Conservation (phyloP, 2,113 vertebrate species). For the Gorsachius goisagi region DNA sequence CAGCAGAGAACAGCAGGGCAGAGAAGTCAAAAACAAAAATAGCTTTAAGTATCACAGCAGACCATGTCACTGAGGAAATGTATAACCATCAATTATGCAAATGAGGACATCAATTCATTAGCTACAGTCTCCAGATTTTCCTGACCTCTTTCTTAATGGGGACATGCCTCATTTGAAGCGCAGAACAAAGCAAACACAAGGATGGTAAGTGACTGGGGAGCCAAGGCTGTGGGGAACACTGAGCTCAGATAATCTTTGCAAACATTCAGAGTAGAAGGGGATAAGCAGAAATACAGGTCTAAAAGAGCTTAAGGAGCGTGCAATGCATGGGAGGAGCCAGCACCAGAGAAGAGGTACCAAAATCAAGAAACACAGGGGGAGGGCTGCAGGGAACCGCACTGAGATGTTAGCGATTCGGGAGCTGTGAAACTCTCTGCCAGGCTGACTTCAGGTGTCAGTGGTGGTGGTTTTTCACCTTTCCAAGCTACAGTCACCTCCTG, state of each 20-base stretch:
- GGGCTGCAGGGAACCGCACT: neutral
- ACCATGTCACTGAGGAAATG: conserved; percentile 20
- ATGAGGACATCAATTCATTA: conserved; percentile 53
- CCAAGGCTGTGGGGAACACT: neutral
- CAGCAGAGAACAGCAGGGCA: neutral
- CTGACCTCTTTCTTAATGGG: conserved; percentile 53
- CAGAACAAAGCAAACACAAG: conserved; percentile 13
- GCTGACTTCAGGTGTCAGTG: neutral
- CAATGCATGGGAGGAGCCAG: neutral
- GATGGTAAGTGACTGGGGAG: neutral
- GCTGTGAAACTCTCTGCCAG: neutral
- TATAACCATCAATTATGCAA: conserved; percentile 54
- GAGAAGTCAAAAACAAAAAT: conserved; percentile 23
- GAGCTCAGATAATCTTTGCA: neutral
- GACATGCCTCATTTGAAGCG: neutral
- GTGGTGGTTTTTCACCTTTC: neutral
- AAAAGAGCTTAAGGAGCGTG: neutral
- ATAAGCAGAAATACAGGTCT: neutral
- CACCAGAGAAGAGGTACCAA: neutral
- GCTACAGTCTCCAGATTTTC: conserved; percentile 38
- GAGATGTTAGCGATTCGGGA: neutral
- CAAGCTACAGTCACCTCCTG: neutral
- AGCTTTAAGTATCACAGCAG: conserved; percentile 33
- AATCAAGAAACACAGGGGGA: neutral
- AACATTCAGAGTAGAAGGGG: neutral